These are phyloP conservation scores for Clytia hemisphaerica DNA, from an alignment of 30 jellyfish, hydroid and myxozoan species.

Conservation along the genomic window DNA sequence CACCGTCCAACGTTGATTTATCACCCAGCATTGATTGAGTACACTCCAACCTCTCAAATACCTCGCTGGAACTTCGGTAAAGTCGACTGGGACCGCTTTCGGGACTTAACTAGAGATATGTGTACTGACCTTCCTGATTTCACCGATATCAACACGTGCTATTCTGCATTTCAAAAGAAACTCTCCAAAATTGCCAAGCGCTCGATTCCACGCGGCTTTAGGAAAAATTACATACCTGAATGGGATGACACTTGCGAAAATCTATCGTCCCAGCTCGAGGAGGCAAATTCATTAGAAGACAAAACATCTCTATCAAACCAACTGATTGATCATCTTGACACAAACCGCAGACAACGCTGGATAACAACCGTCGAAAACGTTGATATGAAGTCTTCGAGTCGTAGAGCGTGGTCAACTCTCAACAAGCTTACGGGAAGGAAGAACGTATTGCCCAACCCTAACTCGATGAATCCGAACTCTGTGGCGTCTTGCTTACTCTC, in stretches of 20 bases:
- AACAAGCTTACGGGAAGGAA: constrained; percentile 5
- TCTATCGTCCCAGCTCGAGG: not conserved
- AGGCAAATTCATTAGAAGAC: not conserved
- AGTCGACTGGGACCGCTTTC: not conserved
- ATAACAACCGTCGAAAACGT: not conserved
- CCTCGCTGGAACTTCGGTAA: not conserved
- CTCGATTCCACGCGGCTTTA: not conserved
- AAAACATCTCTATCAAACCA: not conserved
- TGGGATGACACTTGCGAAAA: not conserved
- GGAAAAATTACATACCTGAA: no score
- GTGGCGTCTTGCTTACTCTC: no score
- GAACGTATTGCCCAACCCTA: not conserved
- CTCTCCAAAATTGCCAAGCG: not conserved
- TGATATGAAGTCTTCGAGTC: not conserved
- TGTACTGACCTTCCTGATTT: no score
- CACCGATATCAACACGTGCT: no score
- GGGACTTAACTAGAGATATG: not conserved
- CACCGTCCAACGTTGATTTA: not conserved
- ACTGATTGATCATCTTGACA: not conserved
- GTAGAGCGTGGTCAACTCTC: constrained; percentile 4
- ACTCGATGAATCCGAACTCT: not conserved
- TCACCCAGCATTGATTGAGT: constrained; percentile 8
- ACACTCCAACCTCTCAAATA: constrained; percentile 2
- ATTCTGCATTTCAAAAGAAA: not conserved
- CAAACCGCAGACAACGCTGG: not conserved